Percentiles rank a stretch among this genome's conserved stretches.
These are phyloP conservation scores for Aplodontia rufa DNA, from an alignment of 2,113 vertebrate genomes.

Conservation along the genomic window DNA sequence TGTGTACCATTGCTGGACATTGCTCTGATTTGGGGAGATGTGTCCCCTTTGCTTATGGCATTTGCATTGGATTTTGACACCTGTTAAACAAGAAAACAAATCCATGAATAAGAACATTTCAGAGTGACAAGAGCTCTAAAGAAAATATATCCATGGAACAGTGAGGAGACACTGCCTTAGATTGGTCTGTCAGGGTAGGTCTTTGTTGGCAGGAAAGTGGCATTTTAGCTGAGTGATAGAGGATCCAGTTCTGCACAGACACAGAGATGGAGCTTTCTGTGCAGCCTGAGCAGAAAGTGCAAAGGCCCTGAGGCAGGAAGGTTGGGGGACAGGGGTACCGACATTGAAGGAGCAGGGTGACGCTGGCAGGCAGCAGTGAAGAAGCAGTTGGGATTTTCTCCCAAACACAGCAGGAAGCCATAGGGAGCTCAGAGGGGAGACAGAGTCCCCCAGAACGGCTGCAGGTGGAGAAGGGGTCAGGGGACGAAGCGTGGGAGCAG, in stretches of 20 bases:
- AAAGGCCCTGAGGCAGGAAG: neutral
- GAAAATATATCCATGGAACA: no score
- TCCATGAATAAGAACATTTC: no score
- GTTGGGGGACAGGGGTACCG: neutral
- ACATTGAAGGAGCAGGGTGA: neutral
- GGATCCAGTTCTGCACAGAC: neutral
- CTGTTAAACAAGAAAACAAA: no score
- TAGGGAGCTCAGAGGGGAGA: no score
- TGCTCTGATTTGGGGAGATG: no score
- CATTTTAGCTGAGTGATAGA: neutral
- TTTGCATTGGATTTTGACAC: no score
- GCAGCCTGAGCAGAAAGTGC: neutral
- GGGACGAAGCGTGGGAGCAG: neutral
- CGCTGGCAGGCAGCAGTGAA: no score
- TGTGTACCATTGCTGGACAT: no score
- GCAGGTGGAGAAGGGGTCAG: rapidly evolving
- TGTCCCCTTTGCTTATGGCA: no score
- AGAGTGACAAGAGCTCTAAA: no score
- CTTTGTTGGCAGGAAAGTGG: neutral
- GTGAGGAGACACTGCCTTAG: no score
- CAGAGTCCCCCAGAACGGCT: no score
- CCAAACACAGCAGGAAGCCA: rapidly evolving
- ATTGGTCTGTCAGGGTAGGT: neutral
- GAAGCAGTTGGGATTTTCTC: neutral
- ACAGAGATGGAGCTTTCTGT: neutral